Conservation (phyloP, 2,113 vertebrate genomes). For the Marmota flaviventris region DNA sequence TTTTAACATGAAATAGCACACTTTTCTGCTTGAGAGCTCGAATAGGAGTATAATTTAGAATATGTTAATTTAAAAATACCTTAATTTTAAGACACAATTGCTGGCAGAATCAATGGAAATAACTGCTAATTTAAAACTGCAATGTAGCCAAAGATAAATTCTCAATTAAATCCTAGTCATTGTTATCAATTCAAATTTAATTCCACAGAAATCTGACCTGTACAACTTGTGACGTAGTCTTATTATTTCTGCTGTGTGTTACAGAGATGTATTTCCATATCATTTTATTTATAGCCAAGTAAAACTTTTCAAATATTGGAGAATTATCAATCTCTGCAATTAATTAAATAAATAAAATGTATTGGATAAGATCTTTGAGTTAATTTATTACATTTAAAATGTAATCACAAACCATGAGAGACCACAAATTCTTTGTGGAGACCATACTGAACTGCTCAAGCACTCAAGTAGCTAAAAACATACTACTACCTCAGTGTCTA, state of each 20-base stretch:
- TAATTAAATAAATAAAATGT: not conserved
- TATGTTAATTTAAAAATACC: not conserved
- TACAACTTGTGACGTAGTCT: not conserved
- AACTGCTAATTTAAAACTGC: not conserved
- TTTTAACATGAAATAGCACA: conserved; percentile 13
- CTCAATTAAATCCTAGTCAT: not conserved
- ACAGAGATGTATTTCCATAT: not conserved
- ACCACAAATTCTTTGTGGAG: not conserved
- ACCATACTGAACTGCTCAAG: not conserved
- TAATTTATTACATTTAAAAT: conserved; percentile 40
- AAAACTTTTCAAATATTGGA: conserved; percentile 15
- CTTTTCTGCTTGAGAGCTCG: not conserved
- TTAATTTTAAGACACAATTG: not conserved
- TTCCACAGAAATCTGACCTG: not conserved
- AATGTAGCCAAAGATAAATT: not conserved
- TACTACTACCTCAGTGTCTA: not conserved
- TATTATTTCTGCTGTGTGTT: not conserved
- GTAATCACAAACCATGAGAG: not conserved
- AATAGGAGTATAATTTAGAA: not conserved
- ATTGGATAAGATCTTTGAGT: not conserved
- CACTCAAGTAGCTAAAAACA: not conserved
- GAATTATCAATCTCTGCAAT: not conserved
- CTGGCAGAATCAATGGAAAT: conserved; percentile 24
- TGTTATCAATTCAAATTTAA: not conserved
- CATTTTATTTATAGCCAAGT: not conserved